Evolutionary conservation across 2,888 invertebrate genomes (phyloP), one percentile per base, ranked within the genome.

Genomic region (Tenthredo distinguenda): DNA sequence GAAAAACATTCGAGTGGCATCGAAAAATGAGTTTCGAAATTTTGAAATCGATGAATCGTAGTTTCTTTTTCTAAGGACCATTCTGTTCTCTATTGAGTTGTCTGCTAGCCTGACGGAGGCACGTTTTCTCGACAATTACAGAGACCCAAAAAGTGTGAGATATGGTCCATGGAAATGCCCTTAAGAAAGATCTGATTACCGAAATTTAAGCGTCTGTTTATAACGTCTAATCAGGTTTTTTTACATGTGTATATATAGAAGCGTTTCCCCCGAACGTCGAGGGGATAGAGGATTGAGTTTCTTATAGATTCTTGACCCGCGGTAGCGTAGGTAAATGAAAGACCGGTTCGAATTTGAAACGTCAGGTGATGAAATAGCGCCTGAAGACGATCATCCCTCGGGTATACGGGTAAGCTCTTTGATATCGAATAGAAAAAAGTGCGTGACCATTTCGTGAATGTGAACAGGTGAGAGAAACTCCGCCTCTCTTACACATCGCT

Each of bases 381-480:
- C 2, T 7, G 2, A 55, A n/a, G 7, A 18, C 55, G 55, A 55
- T 55, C 55, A 55, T 55, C 55, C 55, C 55, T 55, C 6, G 50
- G 18, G 7, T 10, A 21, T 62, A 10, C 26, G 7, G 21, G 3
- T 62, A 26, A 26, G 6, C 18, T 47, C 47, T 3, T 58, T 58
- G 21, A 34, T 34, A 68, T 31, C 21, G 62, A 62, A 34, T 31
- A 68, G 3, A 31, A 31, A 26, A 34, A 68, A 18, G 4, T 15
- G 34, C 18, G 34, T 55, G 72, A 74, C 40, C 72, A 77, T 76
- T 76, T 5, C 55, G 37, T 74, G 21, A 74, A 74, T 26, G 40
- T 37, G 77, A 7, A 62, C 83, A 83, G 83, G 83, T 83, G 34
- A 77, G 55, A 77, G 68, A 83, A 68, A 83, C 83, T 71, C 85